Evolutionary conservation across 64 coral and sea anemone species (phyloP), one percentile per base, ranked within the genome.

Genomic region (Astreopora myriophthalma): DNA sequence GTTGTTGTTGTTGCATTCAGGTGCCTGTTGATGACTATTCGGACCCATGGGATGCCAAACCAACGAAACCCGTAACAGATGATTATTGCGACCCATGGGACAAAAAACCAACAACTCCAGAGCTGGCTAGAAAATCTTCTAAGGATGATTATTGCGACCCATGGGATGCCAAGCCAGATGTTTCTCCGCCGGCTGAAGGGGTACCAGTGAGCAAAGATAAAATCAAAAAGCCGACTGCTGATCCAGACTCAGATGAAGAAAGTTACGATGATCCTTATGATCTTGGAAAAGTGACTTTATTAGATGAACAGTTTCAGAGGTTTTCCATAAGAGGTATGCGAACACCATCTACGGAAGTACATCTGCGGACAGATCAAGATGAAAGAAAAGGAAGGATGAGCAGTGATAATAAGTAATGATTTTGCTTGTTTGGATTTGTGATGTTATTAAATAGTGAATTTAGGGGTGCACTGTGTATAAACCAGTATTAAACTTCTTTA

Each of bases 81-180:
- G 94, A 96, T 81, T 96, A 96, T 35, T 93, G 90, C 48, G 94
- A 96, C 58, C 94, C 95, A 1, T 96, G 95, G 87, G 95, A 96
- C 34, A 37, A 74, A 19, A 73, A 31, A 82, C 64, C 66, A 8
- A 23, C 74, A 19, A 38, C 51, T 30, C 29, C 73, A 35, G 8
- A 33, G 23, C 29, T 13, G 20, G 33, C 29, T 14, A 4, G 30
- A 91, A 83, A 60, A 44, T 34, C 36, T 19, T 69, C 81, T 2
- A 52, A 85, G 24, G 93, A 95, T 71, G 94, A 96, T 63, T 96
- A 96, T 28, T 89, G 85, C 51, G 94, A 96, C 49, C 94, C 95
- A 0, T 96, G 91, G 87, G 95, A 96, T 96, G 95, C 95, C 5
- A 79, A 94, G 55, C 10, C 61, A 38, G 79, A 83, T 83, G 52